phyloP scores from a whole-genome alignment of 1,140 invertebrate species.

The Oedothorax gibbosus region DNA sequence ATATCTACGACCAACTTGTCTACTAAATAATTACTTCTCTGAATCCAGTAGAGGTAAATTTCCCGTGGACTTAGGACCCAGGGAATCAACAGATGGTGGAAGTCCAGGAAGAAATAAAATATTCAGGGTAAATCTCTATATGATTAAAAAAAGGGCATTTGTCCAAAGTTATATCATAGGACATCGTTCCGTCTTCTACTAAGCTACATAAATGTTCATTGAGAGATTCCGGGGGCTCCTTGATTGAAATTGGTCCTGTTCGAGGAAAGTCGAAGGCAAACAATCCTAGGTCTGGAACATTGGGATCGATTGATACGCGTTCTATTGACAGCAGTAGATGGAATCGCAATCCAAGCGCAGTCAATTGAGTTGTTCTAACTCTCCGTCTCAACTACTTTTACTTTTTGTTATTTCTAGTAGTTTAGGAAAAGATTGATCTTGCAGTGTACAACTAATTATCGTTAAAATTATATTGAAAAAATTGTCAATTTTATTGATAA shows the following conservation, averaged over 20 bases:
- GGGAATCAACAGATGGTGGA: slow-evolving; percentile 19
- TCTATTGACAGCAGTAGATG: slow-evolving; percentile 14
- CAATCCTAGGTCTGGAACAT: neutral
- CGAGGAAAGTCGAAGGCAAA: slow-evolving; percentile 25
- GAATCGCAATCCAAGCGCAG: neutral
- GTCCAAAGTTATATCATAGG: no score
- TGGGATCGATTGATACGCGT: slow-evolving; percentile 24
- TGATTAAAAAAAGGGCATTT: no score
- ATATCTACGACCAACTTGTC: no score
- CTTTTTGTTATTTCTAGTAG: no score
- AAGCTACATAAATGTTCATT: neutral
- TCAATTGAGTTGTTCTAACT: no score
- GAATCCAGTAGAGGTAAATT: slow-evolving; percentile 21
- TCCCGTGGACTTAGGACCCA: no score
- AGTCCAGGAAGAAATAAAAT: neutral
- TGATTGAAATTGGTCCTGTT: slow-evolving; percentile 3
- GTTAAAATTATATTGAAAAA: no score
- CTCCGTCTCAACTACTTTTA: no score
- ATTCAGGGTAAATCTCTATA: neutral
- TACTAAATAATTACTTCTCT: slow-evolving; percentile 44
- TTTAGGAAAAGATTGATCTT: no score
- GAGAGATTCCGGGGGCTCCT: neutral
- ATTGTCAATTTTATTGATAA: no score
- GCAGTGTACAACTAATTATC: no score
- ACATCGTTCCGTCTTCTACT: no score